Conservation (phyloP, 2,888 invertebrate species). For the Ormyrus nitidulus region DNA sequence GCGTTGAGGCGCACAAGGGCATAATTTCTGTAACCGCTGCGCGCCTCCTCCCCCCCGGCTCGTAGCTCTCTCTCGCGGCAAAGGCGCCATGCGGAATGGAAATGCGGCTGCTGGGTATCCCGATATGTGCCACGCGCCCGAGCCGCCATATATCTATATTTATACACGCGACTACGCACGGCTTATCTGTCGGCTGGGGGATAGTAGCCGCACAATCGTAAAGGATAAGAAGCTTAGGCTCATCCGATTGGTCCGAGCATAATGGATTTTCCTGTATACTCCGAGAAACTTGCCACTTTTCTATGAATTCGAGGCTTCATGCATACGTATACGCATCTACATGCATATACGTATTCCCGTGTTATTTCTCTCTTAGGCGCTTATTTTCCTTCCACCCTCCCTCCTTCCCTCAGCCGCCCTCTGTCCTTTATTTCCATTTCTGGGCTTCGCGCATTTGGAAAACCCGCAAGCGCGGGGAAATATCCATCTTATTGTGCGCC, state of each 20-base stretch:
- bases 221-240: slow-evolving; percentile 58
- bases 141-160: not conserved
- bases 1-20: not conserved
- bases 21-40: slow-evolving; percentile 39
- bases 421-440: slow-evolving; percentile 25
- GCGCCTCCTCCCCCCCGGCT: not conserved
- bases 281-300: slow-evolving; percentile 43
- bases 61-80: not conserved
- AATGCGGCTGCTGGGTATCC: slow-evolving; percentile 4
- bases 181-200: slow-evolving; percentile 22
- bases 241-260: slow-evolving; percentile 54
- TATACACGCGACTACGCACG: slow-evolving; percentile 22
- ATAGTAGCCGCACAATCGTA: slow-evolving; percentile 47
- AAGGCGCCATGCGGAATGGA: slow-evolving; percentile 40
- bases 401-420: not conserved
- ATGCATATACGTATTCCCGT: slow-evolving; percentile 19
- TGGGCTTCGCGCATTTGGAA: slow-evolving; percentile 16
- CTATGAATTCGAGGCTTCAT: slow-evolving; percentile 22
- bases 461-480: slow-evolving; percentile 11
- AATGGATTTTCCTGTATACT: slow-evolving; percentile 49
- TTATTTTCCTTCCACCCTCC: not conserved
- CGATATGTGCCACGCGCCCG: not conserved
- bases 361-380: slow-evolving; percentile 20
- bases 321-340: not conserved
- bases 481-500: slow-evolving; percentile 44